Evolutionary conservation across 2,888 invertebrate genomes (phyloP).

Genomic region (Hypomecis punctinalis): DNA sequence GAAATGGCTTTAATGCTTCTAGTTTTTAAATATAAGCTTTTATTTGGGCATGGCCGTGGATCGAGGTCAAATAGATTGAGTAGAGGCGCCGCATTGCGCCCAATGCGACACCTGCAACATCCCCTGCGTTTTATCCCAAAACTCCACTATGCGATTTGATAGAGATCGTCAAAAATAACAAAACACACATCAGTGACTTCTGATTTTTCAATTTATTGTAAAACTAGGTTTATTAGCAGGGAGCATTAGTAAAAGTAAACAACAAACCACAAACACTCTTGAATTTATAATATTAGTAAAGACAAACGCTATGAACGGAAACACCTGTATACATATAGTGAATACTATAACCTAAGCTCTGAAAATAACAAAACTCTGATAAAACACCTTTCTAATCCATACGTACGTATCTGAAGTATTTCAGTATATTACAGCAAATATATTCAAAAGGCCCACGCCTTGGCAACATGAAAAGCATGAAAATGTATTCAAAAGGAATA

Average conservation of each 20-base stretch:
- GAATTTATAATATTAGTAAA: too few relatives aligned
- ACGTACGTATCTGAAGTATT: background rate
- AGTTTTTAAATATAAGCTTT: conserved; percentile 37
- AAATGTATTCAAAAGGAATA: conserved; percentile 15
- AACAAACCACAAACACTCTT: too few relatives aligned
- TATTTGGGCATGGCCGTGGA: conserved; percentile 56
- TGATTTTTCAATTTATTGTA: too few relatives aligned
- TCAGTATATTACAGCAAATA: background rate
- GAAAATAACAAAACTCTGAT: background rate
- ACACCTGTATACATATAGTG: too few relatives aligned
- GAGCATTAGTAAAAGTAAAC: too few relatives aligned
- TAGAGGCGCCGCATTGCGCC: conserved; percentile 77
- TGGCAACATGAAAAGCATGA: background rate
- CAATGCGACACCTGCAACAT: conserved; percentile 73
- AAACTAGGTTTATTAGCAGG: too few relatives aligned
- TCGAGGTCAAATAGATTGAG: conserved; percentile 72
- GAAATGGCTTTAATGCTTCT: background rate
- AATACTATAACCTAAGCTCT: too few relatives aligned
- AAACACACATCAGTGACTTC: too few relatives aligned
- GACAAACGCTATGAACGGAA: too few relatives aligned
- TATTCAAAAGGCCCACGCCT: background rate
- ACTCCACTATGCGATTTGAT: background rate
- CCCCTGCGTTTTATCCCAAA: conserved; percentile 55
- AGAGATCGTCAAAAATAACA: too few relatives aligned
- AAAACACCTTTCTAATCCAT: background rate